Evolutionary conservation across 2,113 vertebrate genomes (phyloP).

Genomic region (Siniperca knerii): DNA sequence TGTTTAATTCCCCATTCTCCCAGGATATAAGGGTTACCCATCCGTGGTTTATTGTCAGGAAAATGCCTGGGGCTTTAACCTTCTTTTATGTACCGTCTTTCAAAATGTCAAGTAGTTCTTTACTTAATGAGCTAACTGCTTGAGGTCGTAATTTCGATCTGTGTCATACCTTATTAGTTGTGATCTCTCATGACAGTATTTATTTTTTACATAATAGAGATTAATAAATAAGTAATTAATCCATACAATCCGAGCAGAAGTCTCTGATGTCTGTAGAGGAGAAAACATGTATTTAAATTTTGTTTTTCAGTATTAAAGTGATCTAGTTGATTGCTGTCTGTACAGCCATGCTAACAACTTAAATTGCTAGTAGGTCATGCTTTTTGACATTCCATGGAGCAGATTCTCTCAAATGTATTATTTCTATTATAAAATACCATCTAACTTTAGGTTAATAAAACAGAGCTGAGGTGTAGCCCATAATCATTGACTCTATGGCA

Average conservation of each 20-base stretch:
- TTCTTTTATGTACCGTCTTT: constrained; percentile 32
- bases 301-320: not conserved
- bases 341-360: not conserved
- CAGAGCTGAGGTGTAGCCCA: not conserved
- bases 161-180: not conserved
- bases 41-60: not conserved
- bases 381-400: not conserved
- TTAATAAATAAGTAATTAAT: not conserved
- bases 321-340: not conserved
- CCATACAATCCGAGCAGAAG: not conserved
- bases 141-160: not conserved
- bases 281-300: not conserved
- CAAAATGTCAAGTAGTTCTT: constrained; percentile 39
- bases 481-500: not conserved
- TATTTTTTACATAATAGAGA: not conserved
- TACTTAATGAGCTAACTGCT: constrained; percentile 19
- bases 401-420: not conserved
- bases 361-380: not conserved
- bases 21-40: not conserved
- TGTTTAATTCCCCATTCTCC: not conserved
- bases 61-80: constrained; percentile 12
- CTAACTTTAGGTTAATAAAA: not conserved
- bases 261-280: not conserved
- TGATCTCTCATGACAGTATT: not conserved
- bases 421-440: not conserved